Conservation (phyloP, 1,140 invertebrate genomes). For the Saccostrea echinata region DNA sequence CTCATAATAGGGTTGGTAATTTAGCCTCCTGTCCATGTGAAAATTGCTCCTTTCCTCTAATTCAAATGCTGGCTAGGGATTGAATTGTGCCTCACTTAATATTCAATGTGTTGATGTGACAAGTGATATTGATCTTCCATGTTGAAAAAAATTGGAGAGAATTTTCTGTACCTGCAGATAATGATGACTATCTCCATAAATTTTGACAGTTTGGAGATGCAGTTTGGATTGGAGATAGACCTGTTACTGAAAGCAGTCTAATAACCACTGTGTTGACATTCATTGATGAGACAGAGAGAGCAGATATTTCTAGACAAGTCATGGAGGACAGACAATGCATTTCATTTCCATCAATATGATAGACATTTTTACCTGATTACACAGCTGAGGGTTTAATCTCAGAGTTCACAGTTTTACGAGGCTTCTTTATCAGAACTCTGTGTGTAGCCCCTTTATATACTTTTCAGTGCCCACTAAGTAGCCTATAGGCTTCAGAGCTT, state of each 20-base stretch:
- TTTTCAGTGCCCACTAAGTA: neutral
- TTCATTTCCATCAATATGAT: neutral
- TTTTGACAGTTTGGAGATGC: conserved; percentile 30
- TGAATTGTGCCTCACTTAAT: neutral
- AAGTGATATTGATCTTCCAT: conserved; percentile 27
- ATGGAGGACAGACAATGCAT: neutral
- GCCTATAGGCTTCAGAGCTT: neutral
- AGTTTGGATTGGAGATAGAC: conserved; percentile 11
- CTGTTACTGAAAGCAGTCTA: neutral
- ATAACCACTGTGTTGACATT: neutral
- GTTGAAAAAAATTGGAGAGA: neutral
- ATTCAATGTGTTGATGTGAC: conserved; percentile 8
- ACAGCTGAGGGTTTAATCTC: neutral
- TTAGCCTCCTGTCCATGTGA: neutral
- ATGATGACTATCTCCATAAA: neutral
- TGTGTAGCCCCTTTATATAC: neutral
- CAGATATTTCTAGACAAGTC: neutral
- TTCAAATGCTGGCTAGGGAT: neutral
- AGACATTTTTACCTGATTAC: conserved; percentile 28
- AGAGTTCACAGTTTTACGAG: neutral
- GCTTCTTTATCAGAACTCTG: neutral
- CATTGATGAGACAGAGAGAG: neutral
- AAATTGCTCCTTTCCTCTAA: neutral
- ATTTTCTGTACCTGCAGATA: neutral
- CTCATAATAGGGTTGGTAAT: neutral